Percentiles rank a stretch among this genome's conserved stretches.
phyloP scores from a whole-genome alignment of 2,888 invertebrate genomes.

The Macaria notata region DNA sequence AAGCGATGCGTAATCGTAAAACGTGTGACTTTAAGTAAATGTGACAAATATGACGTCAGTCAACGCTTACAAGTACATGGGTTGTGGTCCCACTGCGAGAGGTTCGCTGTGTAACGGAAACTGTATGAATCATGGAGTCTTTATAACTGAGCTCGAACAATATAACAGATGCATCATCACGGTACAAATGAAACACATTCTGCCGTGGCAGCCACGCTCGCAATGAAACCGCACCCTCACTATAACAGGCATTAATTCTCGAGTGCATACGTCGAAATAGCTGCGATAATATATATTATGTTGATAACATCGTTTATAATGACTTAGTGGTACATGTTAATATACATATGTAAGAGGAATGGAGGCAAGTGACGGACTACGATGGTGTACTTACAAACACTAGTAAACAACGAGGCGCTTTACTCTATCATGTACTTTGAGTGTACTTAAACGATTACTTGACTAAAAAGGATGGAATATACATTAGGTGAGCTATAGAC shows the following conservation, averaged over 20 bases:
- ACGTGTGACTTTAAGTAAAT: conserved; percentile 48
- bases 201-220: conserved; percentile 29
- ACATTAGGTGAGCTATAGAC: conserved; percentile 76
- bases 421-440: conserved; percentile 72
- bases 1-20: conserved; percentile 59
- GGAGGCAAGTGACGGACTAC: conserved; percentile 69
- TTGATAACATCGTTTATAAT: conserved; percentile 49
- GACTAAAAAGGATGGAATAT: conserved; percentile 79
- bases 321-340: conserved; percentile 62
- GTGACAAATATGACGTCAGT: conserved; percentile 71
- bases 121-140: not conserved
- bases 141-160: conserved; percentile 4
- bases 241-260: conserved; percentile 60
- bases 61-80: conserved; percentile 60
- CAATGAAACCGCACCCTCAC: conserved; percentile 46
- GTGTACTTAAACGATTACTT: conserved; percentile 74
- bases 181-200: not conserved
- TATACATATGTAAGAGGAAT: conserved; percentile 71
- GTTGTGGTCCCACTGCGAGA: conserved; percentile 44
- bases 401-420: conserved; percentile 69
- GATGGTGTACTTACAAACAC: conserved; percentile 62
- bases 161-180: not conserved
- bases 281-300: conserved; percentile 26
- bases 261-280: conserved; percentile 64
- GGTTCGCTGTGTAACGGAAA: conserved; percentile 22